A percentile compares a stretch with the other conserved stretches of the same genome.
Conservation (phyloP, 2,888 invertebrate genomes). For the Lasioglossum calceatum region DNA sequence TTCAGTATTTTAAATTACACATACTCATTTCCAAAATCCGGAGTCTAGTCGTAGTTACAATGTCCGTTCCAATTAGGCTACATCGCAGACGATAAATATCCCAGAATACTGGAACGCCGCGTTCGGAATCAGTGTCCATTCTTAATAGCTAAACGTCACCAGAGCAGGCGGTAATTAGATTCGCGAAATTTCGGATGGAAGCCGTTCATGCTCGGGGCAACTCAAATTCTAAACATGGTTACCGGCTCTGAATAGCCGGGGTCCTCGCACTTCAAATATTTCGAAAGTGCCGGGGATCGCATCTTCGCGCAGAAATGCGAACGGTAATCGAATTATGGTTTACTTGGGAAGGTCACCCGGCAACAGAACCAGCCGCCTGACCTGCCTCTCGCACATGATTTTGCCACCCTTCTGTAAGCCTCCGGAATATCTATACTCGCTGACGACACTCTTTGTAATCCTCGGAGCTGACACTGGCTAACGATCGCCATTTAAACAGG, state of each 20-base stretch:
- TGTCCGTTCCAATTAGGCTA: neutral
- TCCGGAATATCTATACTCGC: conserved; percentile 38
- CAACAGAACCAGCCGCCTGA: conserved; percentile 27
- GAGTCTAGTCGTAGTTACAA: neutral
- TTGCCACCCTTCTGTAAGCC: conserved; percentile 4
- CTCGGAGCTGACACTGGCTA: conserved; percentile 32
- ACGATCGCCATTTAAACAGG: conserved; percentile 34
- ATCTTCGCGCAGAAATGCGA: conserved; percentile 16
- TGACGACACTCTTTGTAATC: conserved; percentile 53
- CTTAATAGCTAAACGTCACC: neutral
- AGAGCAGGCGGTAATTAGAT: conserved; percentile 4
- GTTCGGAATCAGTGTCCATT: neutral
- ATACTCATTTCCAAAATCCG: neutral
- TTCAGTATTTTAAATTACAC: neutral
- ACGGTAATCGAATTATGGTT: conserved; percentile 42
- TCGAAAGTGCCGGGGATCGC: neutral
- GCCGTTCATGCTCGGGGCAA: neutral
- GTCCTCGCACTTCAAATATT: neutral
- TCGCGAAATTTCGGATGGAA: neutral
- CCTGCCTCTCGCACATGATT: conserved; percentile 36
- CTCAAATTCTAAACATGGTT: conserved; percentile 9
- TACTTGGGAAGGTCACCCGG: conserved; percentile 35
- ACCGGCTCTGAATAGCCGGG: neutral
- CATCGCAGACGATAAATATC: neutral
- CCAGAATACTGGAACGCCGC: neutral